Conservation (phyloP, 2,113 vertebrate genomes). For the Atherinomorus stipes region DNA sequence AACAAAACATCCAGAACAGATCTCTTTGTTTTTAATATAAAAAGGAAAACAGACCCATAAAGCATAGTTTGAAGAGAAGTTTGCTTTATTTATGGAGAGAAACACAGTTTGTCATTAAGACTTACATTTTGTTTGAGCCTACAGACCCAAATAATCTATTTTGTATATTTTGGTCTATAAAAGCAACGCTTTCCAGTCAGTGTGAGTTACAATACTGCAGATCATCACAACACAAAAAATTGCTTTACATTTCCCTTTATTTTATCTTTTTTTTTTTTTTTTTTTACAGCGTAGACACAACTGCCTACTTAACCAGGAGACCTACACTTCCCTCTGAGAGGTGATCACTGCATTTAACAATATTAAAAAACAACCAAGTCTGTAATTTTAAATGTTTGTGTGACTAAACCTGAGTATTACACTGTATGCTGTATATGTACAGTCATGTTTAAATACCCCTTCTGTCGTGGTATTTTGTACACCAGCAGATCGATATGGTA, state of each 20-base stretch:
- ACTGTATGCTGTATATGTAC: slow-evolving; percentile 45
- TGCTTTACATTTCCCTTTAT: slow-evolving; percentile 64
- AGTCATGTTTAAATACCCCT: slow-evolving; percentile 50
- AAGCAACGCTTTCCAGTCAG: slow-evolving; percentile 79
- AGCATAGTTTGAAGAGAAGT: slow-evolving; percentile 71
- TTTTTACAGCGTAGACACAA: slow-evolving; percentile 63
- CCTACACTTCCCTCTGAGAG: slow-evolving; percentile 70
- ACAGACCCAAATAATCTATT: slow-evolving; percentile 84
- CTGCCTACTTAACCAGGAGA: slow-evolving; percentile 58
- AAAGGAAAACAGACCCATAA: slow-evolving; percentile 12
- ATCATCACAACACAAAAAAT: slow-evolving; percentile 75
- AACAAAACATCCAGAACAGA: not conserved
- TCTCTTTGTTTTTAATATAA: not conserved
- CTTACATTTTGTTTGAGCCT: slow-evolving; percentile 89
- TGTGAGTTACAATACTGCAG: slow-evolving; percentile 79
- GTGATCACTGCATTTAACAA: slow-evolving; percentile 57
- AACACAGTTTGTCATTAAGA: slow-evolving; percentile 88
- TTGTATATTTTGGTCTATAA: slow-evolving; percentile 77
- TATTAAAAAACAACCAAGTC: slow-evolving; percentile 64
- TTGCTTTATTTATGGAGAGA: slow-evolving; percentile 83
- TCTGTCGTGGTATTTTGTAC: slow-evolving; percentile 18
- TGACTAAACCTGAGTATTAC: slow-evolving; percentile 81
- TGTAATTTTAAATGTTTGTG: slow-evolving; percentile 63
- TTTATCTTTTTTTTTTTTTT: no score
- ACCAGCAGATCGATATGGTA: slow-evolving; percentile 11